phyloP scores from a whole-genome alignment of 1,140 invertebrate genomes.

The Diuraphis noxia region DNA sequence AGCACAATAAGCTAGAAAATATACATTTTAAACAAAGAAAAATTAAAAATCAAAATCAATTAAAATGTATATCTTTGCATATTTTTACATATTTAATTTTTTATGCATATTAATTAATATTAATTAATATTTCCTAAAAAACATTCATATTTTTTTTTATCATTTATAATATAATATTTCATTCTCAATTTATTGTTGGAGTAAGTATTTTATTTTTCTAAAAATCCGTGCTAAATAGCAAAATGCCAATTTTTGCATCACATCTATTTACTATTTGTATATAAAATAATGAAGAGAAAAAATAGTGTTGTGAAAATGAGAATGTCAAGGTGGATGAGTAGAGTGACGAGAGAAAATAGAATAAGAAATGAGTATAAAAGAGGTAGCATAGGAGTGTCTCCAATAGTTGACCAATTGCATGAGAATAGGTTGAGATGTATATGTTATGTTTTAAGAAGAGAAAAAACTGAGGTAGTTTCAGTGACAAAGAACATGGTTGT shows the following conservation, averaged over 20 bases:
- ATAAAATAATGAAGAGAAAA: too few species aligned
- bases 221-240: not conserved
- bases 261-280: too few species aligned
- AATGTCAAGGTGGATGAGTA: too few species aligned
- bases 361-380: too few species aligned
- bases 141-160: not conserved
- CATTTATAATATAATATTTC: not conserved
- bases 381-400: too few species aligned
- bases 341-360: too few species aligned
- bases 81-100: not conserved
- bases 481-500: too few species aligned
- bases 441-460: too few species aligned
- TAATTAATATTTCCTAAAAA: not conserved
- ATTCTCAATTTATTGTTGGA: not conserved
- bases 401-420: too few species aligned
- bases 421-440: too few species aligned
- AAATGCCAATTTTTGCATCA: not conserved
- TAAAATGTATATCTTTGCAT: not conserved
- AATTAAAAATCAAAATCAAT: not conserved
- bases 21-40: not conserved
- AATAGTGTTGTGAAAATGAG: too few species aligned
- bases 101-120: not conserved
- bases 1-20: not conserved
- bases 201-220: not conserved
- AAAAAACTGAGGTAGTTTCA: too few species aligned